Evolutionary conservation across 1,140 invertebrate species (phyloP).

Genomic region (Zaprionus capensis): DNA sequence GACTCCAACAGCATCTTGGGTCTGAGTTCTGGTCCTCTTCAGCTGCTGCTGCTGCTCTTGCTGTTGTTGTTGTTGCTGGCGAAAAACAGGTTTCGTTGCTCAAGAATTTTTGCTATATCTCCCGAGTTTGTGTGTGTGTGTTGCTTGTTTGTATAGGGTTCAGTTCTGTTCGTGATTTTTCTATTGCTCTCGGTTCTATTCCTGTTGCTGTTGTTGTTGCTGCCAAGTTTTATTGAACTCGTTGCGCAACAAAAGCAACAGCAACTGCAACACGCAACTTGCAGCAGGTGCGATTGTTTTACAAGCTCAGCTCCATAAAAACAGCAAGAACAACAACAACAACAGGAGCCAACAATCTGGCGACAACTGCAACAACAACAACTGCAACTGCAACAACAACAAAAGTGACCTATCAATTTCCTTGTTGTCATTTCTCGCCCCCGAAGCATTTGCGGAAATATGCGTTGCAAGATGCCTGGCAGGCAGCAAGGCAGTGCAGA

Average conservation of each 20-base stretch:
- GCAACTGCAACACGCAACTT: constrained; percentile 4
- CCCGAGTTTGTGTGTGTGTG: constrained; percentile 8
- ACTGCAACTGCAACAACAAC: neutral
- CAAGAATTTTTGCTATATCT: constrained; percentile 73
- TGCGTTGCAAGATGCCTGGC: neutral
- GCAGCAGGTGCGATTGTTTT: constrained; percentile 1
- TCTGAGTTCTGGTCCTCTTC: constrained; percentile 46
- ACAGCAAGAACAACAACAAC: neutral
- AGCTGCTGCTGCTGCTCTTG: constrained; percentile 17
- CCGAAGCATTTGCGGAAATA: neutral
- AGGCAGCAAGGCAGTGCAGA: neutral
- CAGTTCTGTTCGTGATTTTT: constrained; percentile 9
- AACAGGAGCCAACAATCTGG: neutral
- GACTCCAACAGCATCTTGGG: constrained; percentile 24
- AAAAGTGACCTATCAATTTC: neutral
- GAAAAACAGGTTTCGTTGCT: constrained; percentile 73
- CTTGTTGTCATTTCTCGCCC: constrained; percentile 2
- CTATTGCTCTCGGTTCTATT: constrained; percentile 7
- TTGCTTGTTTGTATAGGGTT: constrained; percentile 3
- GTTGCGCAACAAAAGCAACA: neutral
- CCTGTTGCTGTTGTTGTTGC: neutral
- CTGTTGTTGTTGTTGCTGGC: constrained; percentile 42
- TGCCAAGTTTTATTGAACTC: constrained; percentile 6
- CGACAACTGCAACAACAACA: neutral
- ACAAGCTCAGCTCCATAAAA: constrained; percentile 1